Base-by-base conservation (phyloP, 2,113 vertebrate genomes). In the Limanda limanda region DNA sequence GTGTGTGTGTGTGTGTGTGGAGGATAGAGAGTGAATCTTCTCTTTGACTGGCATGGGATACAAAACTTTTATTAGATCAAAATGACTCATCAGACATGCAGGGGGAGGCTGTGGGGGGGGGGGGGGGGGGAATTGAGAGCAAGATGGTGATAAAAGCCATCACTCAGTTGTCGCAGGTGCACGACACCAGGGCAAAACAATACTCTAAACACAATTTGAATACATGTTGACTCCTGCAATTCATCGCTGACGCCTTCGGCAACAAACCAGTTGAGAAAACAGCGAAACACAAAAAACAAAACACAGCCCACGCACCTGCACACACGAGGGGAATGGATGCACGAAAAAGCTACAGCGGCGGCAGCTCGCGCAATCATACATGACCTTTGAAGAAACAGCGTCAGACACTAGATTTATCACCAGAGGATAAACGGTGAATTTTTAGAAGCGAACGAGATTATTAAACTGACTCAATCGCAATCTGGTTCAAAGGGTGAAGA, bases 21-120 rank as follows among this genome's bases (percentile, higher is more conserved):
- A 37, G 35, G 35, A 37, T 37, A 10, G 35, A 37, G 35, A 37
- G 35, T 37, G 35, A 35, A 35, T 35, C 7, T 40, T 40, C 37
- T 40, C 10, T 40, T 40, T 40, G 8, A 40, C 37, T 82, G 62
- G 37, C 62, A 78, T 69, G 70, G 67, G 52, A 72, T 52, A 24
- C 71, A 40, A 84, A 91, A 92, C 15, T 69, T 90, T 84, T 73
- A 87, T 78, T 66, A 60, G 74, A 64, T 48, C 71, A 65, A 71
- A 76, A 74, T n/a, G 57, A 62, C 71, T 74, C 74, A 48, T 73
- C 57, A 42, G 65, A 48, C 47, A 18, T 17, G 47, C 15, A 68
- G 56, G 66, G 80, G 63, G 56, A 24, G 20, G 75, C 51, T 57
- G 70, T 47, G 51, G 47, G 24, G 55, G 65, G 65, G 60, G 54